These are phyloP conservation scores for Drosophila quinaria DNA, from an alignment of 2,888 invertebrate species.

Conservation along the genomic window DNA sequence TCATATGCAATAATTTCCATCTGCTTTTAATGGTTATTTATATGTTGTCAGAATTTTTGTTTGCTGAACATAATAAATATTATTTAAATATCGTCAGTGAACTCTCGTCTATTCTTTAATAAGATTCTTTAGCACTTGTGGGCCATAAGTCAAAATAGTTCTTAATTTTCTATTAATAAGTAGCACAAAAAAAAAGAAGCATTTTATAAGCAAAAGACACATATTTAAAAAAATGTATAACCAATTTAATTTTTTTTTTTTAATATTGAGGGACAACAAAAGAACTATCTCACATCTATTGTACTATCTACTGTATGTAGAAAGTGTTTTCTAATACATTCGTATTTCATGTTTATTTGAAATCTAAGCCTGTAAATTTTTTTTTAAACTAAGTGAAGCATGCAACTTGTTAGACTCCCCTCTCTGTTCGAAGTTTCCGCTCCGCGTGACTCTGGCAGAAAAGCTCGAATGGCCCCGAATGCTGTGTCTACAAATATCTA, in stretches of 20 bases:
- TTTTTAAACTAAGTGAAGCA: no score
- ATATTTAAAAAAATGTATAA: neutral
- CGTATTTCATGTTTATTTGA: neutral
- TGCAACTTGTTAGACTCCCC: neutral
- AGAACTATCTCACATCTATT: neutral
- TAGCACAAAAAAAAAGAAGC: neutral
- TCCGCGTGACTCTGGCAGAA: conserved; percentile 16
- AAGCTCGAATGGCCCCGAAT: conserved; percentile 28
- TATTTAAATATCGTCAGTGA: conserved; percentile 6
- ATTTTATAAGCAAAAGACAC: neutral
- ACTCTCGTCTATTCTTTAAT: conserved; percentile 1
- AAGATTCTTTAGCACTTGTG: conserved; percentile 21
- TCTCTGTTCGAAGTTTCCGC: conserved; percentile 2
- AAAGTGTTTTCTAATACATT: neutral
- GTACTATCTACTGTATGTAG: neutral
- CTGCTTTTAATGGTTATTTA: conserved; percentile 46
- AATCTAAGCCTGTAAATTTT: neutral
- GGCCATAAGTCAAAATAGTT: conserved; percentile 20
- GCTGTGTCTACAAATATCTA: conserved; percentile 17
- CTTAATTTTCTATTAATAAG: neutral
- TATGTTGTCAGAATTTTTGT: conserved; percentile 18
- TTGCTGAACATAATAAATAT: conserved; percentile 26
- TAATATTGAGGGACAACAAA: neutral
- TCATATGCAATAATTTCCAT: conserved; percentile 9
- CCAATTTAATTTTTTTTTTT: neutral